A percentile compares a stretch with the other conserved stretches of the same genome.
phyloP scores from a whole-genome alignment of 2,113 vertebrate genomes.

The Pollimyrus isidori region DNA sequence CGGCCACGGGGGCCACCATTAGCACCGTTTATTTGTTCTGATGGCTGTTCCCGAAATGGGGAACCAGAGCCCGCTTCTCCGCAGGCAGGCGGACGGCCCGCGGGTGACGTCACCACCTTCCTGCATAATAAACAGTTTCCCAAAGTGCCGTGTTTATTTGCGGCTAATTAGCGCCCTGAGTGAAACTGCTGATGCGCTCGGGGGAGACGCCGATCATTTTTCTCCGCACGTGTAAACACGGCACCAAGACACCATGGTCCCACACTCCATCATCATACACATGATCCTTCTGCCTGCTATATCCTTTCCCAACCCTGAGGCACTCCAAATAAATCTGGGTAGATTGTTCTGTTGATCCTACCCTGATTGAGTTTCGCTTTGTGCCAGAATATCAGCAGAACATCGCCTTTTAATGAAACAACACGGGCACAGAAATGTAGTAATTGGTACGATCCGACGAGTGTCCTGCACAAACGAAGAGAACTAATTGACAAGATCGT shows the following conservation, averaged over 20 bases:
- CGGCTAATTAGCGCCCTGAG: constrained; percentile 32
- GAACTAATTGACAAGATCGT: constrained; percentile 18
- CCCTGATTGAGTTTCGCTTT: constrained; percentile 17
- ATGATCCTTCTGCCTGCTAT: not conserved
- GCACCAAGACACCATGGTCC: not conserved
- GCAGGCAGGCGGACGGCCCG: not conserved
- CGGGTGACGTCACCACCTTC: constrained; percentile 38
- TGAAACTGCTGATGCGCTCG: constrained; percentile 27
- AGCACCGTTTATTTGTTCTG: constrained; percentile 51
- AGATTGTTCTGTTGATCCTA: constrained; percentile 23
- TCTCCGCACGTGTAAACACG: not conserved
- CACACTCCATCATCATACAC: not conserved
- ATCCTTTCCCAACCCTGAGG: not conserved
- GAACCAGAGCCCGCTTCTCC: constrained; percentile 28
- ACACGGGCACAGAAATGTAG: constrained; percentile 14
- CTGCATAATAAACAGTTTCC: constrained; percentile 27
- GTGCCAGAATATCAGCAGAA: constrained; percentile 18
- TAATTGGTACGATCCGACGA: constrained; percentile 9
- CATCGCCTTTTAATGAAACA: constrained; percentile 19
- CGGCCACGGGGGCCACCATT: constrained; percentile 41
- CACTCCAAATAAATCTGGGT: constrained; percentile 13
- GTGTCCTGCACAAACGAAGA: constrained; percentile 21
- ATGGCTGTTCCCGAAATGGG: constrained; percentile 33
- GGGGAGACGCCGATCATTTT: constrained; percentile 7
- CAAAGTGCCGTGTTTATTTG: constrained; percentile 42